Base-by-base conservation (phyloP, 2,113 vertebrate species). In the Myrmecobius fasciatus region DNA sequence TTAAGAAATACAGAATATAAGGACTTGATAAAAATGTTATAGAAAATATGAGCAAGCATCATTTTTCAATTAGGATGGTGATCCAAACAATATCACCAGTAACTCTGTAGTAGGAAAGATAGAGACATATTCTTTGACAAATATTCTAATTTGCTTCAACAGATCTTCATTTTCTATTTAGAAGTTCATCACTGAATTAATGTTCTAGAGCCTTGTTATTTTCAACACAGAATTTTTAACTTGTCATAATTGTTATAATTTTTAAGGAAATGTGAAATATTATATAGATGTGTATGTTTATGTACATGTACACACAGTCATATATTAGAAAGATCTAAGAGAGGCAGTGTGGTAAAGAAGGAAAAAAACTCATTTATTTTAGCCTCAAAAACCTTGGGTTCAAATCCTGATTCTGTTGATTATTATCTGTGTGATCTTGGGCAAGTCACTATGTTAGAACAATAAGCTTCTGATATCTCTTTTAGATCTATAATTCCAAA, bases 1-100 rank as follows among this genome's bases (percentile, higher is more conserved):
- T 97, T 97, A 94, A 97, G 36, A 83, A 67, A 43, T 8, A n/a
- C 6, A 83, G 96, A 97, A 97, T 97, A 97, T 97, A 98, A 97
- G 97, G 97, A 95, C 49, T 94, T 97, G 96, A 96, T 93, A 97
- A 43, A 95, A 97, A 89, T 89, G 90, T 92, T 94, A 93, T 93
- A 56, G 94, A 96, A 96, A 97, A 96, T 95, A 92, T 94, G 96
- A 97, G 91, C 46, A 75, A 96, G 96, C 95, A 95, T 97, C 97
- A 95, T 97, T 97, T 96, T 95, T 96, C 92, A 96, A 95, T 90
- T 93, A 94, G 92, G 93, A 98, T 83, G 67, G 17, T 83, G 60
- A 36, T 36, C 31, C 4, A 67, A 12, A 67, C 96, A 95, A 96
- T 96, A 95, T 0, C 48, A 95, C 0, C 51, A 97, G 96, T 94